Conservation (phyloP, 2,888 invertebrate genomes). For the Empis stercorea region DNA sequence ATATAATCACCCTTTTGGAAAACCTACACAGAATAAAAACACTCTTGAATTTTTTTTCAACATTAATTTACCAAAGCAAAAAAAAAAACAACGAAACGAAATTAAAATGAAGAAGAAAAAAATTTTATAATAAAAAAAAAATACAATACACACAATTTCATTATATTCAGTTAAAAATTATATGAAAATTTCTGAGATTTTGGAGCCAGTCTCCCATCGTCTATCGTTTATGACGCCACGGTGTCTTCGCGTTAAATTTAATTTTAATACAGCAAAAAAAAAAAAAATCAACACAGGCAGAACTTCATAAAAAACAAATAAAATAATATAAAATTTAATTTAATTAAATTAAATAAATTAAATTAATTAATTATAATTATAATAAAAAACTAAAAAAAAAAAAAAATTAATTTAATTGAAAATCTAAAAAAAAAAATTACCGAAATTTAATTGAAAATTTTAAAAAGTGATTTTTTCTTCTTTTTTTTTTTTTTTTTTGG, state of each 20-base stretch:
- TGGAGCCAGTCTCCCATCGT: conserved; percentile 21
- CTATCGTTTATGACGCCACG: conserved; percentile 21
- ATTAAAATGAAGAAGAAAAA: too few relatives aligned
- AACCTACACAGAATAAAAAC: too few relatives aligned
- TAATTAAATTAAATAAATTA: neutral
- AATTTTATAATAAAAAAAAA: too few relatives aligned
- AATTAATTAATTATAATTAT: neutral
- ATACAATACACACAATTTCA: too few relatives aligned
- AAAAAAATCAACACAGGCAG: too few relatives aligned
- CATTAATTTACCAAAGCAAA: too few relatives aligned
- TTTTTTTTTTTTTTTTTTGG: too few relatives aligned
- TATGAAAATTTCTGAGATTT: conserved; percentile 20
- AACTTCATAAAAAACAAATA: neutral
- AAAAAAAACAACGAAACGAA: too few relatives aligned
- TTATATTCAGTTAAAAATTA: conserved; percentile 2
- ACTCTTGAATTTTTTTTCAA: too few relatives aligned
- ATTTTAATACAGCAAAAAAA: too few relatives aligned
- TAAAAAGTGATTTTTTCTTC: too few relatives aligned
- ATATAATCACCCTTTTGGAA: too few relatives aligned
- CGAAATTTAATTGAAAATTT: neutral
- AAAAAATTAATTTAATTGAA: neutral
- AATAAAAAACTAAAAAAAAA: neutral
- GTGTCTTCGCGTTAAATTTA: conserved; percentile 14
- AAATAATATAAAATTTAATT: neutral
- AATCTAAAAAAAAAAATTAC: neutral